Evolutionary conservation across 2,797 vertebrate genomes (phyloP), one percentile per base, ranked within the genome.

Genomic region (Enteromius afrohamiltoni): DNA sequence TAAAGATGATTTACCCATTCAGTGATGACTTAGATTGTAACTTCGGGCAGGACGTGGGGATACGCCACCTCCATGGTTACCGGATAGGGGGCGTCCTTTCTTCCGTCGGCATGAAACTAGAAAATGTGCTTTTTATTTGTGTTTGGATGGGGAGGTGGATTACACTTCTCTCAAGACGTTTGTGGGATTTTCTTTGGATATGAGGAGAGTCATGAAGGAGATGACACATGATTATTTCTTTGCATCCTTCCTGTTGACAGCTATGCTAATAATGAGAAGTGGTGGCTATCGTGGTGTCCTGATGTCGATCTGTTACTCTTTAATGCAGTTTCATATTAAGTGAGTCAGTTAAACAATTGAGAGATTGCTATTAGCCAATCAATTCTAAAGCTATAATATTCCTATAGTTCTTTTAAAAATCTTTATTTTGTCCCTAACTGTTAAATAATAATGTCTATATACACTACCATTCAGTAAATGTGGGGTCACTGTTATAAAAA

Each of bases 21-120:
- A 89, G 90, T 16, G 92, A 51, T 84, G 92, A 90, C 89, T 91
- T 95, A 95, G 93, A 95, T 94, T 90, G 93, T 94, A 92, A 95
- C 93, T 93, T 95, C 93, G 62, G 93, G 94, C 93, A 95, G 92
- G 93, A 95, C 92, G 90, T 95, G 93, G 23, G 94, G 93, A 85
- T 93, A 93, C 85, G 93, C 92, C 91, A 94, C 92, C 92, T 95
- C 94, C 93, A 93, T 93, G 93, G 93, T 93, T 86, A 95, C 92
- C 58, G 93, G 93, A 85, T 92, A 94, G 77, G 93, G 89, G 88
- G 91, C 92, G 60, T 94, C 94, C 89, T 91, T 94, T 93, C 93
- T 93, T 92, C 94, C 92, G 90, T 93, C 93, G 89, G 92, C 93
- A 88, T 94, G 94, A 92, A 95, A 94, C 94, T 95, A 92, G 91